Base-by-base conservation (phyloP, 2,888 invertebrate genomes). In the Calameuta idolon region DNA sequence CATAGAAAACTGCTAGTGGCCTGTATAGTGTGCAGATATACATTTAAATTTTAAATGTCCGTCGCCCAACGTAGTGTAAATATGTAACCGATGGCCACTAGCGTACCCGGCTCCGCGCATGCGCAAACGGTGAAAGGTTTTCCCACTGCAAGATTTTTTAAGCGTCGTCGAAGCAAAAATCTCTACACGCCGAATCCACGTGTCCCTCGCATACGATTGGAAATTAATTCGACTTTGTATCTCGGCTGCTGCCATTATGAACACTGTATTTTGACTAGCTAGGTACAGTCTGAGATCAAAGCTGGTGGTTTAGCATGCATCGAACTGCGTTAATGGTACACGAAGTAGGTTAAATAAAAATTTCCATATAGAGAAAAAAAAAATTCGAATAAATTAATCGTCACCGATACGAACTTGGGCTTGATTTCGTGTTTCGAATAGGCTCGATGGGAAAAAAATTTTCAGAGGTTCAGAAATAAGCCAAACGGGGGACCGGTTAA, bases 11-110 rank as follows among this genome's bases (percentile, higher is more conserved):
- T 40, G 23, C 55, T 5, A 55, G 55, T 2, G 5, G 5, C 2
- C 15, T 23, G 23, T 9, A 55, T 2, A 23, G 23, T 23, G 23
- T 23, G 55, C 55, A 23, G 55, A 55, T 23, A 55, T 55, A 84
- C 85, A 88, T 89, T 88, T 89, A 86, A 89, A 89, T 85, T 89
- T 89, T 87, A 89, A 89, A 89, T 89, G 82, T 83, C 81, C 74
- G 80, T 81, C 74, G 80, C 79, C 83, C 83, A 81, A 83, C 85
- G 83, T 84, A 83, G 81, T 85, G 85, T 83, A 84, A 85, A 84
- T 83, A 87, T 84, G 84, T 81, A 84, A 83, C 77, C 78, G 77
- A 79, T 76, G 76, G 77, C 80, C 79, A 81, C 80, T 79, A 12
- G n/a, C 5, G n/a, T 34, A 73, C 31, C 12, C 55, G 2, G 2